These are phyloP conservation scores for Catonia carolina DNA, from an alignment of 2,888 invertebrate species.

Conservation along the genomic window DNA sequence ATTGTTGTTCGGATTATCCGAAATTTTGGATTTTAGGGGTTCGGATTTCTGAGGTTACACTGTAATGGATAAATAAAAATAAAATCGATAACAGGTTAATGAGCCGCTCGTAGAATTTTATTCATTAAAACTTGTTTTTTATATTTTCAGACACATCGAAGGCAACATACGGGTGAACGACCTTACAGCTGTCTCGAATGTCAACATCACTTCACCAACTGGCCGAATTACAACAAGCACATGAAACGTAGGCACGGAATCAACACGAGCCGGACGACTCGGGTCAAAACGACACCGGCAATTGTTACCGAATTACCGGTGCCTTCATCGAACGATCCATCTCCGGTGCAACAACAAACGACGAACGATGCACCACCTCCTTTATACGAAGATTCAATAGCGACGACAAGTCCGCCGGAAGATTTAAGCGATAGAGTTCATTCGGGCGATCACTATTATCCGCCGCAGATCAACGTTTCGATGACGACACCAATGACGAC, in stretches of 20 bases:
- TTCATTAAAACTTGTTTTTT: too few relatives aligned
- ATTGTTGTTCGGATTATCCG: too few relatives aligned
- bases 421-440: not conserved
- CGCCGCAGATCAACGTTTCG: not conserved
- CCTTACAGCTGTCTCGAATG: constrained; percentile 68
- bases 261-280: constrained; percentile 31
- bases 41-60: too few relatives aligned
- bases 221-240: constrained; percentile 77
- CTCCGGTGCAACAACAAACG: too few relatives aligned
- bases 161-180: constrained; percentile 59
- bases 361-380: constrained; percentile 6
- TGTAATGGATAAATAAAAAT: too few relatives aligned
- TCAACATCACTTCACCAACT: constrained; percentile 66
- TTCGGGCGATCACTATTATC: not conserved
- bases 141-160: constrained; percentile 51
- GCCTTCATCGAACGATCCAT: too few relatives aligned
- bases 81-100: too few relatives aligned
- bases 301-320: constrained; percentile 16
- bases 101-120: too few relatives aligned
- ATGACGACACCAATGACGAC: not conserved
- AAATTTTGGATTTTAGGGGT: too few relatives aligned
- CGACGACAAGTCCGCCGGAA: constrained; percentile 1
- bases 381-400: constrained; percentile 9
- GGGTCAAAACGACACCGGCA: constrained; percentile 20
- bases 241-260: constrained; percentile 62